A percentile compares a stretch with the other conserved stretches of the same genome.
phyloP scores from a whole-genome alignment of 2,888 invertebrate species.

The Drosophila recens region DNA sequence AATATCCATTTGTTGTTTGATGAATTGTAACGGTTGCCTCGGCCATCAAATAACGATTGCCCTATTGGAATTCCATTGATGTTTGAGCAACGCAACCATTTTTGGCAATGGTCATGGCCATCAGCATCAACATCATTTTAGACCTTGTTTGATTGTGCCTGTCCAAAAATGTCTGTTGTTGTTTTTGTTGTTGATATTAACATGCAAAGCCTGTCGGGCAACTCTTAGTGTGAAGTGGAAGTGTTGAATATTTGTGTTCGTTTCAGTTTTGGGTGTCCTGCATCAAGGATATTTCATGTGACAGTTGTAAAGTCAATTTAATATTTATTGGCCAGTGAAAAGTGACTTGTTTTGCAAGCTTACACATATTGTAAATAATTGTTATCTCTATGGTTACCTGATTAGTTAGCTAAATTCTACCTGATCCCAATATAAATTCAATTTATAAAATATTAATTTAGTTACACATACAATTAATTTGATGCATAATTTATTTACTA shows the following conservation, averaged over 20 bases:
- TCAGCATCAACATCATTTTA: conserved; percentile 36
- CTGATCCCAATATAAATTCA: neutral
- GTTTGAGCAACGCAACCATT: conserved; percentile 30
- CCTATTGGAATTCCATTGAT: conserved; percentile 69
- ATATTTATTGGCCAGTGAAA: conserved; percentile 7
- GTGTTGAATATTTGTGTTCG: conserved; percentile 29
- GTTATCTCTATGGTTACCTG: neutral
- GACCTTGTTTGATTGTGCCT: conserved; percentile 38
- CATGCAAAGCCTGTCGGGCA: conserved; percentile 26
- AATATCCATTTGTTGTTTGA: conserved; percentile 78
- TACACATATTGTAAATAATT: neutral
- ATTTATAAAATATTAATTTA: neutral
- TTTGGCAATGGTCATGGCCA: conserved; percentile 10
- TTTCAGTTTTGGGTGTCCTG: conserved; percentile 1
- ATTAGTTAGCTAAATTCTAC: neutral
- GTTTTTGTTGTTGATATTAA: conserved; percentile 26
- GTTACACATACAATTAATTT: neutral
- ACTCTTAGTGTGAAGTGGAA: conserved; percentile 34
- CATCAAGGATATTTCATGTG: neutral
- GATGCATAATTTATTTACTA: neutral
- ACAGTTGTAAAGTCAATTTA: conserved; percentile 12
- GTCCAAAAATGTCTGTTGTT: conserved; percentile 20
- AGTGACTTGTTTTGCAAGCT: neutral
- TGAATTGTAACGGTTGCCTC: conserved; percentile 71
- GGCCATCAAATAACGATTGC: conserved; percentile 64